Percentiles rank a stretch among this genome's conserved stretches.
Evolutionary conservation across 2,113 vertebrate genomes (phyloP).

Genomic region (Mormyrus lacerda): DNA sequence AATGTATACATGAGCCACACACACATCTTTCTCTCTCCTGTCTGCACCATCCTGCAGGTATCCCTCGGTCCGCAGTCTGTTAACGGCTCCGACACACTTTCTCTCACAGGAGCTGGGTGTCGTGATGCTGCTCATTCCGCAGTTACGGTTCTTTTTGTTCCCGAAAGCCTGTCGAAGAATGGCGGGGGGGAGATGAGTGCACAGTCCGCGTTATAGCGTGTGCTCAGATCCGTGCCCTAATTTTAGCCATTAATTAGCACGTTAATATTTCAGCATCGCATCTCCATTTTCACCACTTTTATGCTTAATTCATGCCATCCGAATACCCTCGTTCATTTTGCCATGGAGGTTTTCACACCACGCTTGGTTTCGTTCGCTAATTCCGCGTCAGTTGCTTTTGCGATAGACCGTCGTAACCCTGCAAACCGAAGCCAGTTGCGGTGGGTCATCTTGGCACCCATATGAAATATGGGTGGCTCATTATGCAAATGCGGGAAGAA

Average conservation of each 20-base stretch:
- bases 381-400: background rate
- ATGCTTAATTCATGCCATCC: constrained; percentile 18
- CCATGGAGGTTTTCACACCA: constrained; percentile 8
- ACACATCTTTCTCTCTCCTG: background rate
- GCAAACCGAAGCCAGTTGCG: background rate
- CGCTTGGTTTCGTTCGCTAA: background rate
- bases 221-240: constrained; percentile 37
- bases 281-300: constrained; percentile 33
- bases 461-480: background rate
- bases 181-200: constrained; percentile 19
- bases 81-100: background rate
- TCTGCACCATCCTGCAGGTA: background rate
- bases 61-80: background rate
- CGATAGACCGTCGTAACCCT: background rate
- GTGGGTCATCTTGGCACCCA: background rate
- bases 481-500: background rate
- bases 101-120: constrained; percentile 18
- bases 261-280: constrained; percentile 41
- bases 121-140: constrained; percentile 16
- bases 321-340: constrained; percentile 12
- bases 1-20: background rate
- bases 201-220: constrained; percentile 25
- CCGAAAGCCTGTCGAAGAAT: background rate
- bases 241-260: constrained; percentile 46
- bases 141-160: constrained; percentile 26